Evolutionary conservation across 2,888 invertebrate genomes (phyloP).

Genomic region (Cephonodes hylas): DNA sequence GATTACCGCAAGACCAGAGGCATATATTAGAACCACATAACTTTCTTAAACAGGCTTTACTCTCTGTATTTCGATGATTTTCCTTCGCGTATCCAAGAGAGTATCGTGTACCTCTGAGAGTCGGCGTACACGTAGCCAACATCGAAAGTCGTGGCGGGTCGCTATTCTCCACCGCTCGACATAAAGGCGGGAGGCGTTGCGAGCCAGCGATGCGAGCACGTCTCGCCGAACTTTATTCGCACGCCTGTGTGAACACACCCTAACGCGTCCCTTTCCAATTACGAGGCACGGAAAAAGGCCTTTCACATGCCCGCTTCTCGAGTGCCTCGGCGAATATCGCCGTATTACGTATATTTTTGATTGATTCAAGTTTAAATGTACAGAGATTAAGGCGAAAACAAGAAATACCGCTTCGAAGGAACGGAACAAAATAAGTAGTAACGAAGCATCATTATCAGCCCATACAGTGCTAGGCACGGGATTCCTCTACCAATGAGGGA

Average conservation of each 20-base stretch:
- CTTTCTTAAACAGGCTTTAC: no score
- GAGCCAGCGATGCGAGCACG: neutral
- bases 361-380: neutral
- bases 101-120: neutral
- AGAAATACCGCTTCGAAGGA: neutral
- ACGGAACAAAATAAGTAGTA: no score
- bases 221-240: constrained; percentile 9
- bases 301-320: neutral
- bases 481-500: no score
- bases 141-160: neutral
- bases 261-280: constrained; percentile 13
- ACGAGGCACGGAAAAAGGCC: neutral
- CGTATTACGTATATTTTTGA: neutral
- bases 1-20: no score
- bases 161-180: neutral
- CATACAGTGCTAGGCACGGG: no score
- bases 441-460: no score
- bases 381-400: neutral
- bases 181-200: constrained; percentile 5
- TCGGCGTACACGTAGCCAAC: neutral
- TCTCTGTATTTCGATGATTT: no score
- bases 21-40: no score
- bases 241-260: constrained; percentile 12
- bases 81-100: no score
- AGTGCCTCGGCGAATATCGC: neutral